Evolutionary conservation across 2,113 vertebrate species (phyloP).

Genomic region (Arvicanthis niloticus): DNA sequence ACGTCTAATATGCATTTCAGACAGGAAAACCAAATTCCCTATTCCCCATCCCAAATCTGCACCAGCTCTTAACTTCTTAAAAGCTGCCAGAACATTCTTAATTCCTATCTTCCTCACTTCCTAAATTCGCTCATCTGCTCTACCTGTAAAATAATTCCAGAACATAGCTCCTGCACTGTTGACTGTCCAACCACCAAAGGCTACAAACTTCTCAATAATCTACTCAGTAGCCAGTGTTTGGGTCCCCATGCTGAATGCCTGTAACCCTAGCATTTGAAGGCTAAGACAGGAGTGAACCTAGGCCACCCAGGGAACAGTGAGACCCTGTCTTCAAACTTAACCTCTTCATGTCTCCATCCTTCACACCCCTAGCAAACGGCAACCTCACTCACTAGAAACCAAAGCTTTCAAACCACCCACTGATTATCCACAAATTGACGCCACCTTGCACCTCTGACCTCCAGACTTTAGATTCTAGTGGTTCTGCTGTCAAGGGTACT

Average conservation of each 20-base stretch:
- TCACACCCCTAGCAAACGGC: background rate
- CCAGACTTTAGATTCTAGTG: background rate
- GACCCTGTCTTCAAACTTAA: background rate
- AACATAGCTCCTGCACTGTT: background rate
- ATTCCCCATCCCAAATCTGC: background rate
- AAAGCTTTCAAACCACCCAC: background rate
- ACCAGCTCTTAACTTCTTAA: background rate
- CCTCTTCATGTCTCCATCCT: background rate
- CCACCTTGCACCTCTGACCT: background rate
- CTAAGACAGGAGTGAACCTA: too few relatives aligned
- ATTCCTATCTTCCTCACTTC: background rate
- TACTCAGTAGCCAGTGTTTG: background rate
- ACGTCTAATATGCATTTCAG: background rate
- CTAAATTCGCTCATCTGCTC: background rate
- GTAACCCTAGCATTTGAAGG: background rate
- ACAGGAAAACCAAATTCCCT: constrained; percentile 8
- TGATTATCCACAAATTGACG: background rate
- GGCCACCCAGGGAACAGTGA: background rate
- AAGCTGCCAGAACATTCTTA: background rate
- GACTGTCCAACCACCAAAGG: background rate
- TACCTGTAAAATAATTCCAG: constrained; percentile 11
- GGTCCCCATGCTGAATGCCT: background rate
- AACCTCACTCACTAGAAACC: background rate
- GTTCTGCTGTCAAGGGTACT: background rate
- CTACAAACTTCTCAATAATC: background rate